phyloP scores from a whole-genome alignment of 2,888 invertebrate genomes.

The Antheraea assamensis region DNA sequence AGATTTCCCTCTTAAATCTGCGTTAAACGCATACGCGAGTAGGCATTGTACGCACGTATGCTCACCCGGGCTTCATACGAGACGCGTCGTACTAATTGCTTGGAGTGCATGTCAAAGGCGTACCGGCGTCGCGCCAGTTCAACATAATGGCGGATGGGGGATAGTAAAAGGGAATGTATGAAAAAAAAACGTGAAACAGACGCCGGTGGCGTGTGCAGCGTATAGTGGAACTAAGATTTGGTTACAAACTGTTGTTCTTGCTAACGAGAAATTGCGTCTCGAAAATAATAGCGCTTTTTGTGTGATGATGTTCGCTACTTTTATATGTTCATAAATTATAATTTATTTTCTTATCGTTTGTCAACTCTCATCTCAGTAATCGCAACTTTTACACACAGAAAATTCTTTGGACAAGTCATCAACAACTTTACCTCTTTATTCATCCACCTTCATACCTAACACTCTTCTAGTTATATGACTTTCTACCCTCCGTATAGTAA shows the following conservation, averaged over 20 bases:
- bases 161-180: slow-evolving; percentile 68
- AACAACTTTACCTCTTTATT: too few relatives aligned
- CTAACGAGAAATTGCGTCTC: slow-evolving; percentile 55
- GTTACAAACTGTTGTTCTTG: slow-evolving; percentile 61
- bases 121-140: slow-evolving; percentile 79
- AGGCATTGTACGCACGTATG: slow-evolving; percentile 33
- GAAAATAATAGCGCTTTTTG: slow-evolving; percentile 38
- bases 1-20: slow-evolving; percentile 35
- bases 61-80: slow-evolving; percentile 25
- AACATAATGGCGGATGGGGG: slow-evolving; percentile 77
- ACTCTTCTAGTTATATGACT: too few relatives aligned
- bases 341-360: too few relatives aligned
- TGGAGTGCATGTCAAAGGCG: slow-evolving; percentile 79
- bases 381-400: too few relatives aligned
- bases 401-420: too few relatives aligned
- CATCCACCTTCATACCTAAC: too few relatives aligned
- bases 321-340: too few relatives aligned
- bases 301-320: slow-evolving; percentile 4
- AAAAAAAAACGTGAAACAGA: slow-evolving; percentile 66
- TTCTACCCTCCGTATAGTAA: too few relatives aligned
- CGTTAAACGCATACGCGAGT: slow-evolving; percentile 32
- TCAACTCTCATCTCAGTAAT: too few relatives aligned
- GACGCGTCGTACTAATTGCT: slow-evolving; percentile 77
- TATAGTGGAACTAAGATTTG: slow-evolving; percentile 62
- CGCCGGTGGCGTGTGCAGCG: slow-evolving; percentile 54